Conservation (phyloP, 2,113 vertebrate species). For the Stercorarius parasiticus region DNA sequence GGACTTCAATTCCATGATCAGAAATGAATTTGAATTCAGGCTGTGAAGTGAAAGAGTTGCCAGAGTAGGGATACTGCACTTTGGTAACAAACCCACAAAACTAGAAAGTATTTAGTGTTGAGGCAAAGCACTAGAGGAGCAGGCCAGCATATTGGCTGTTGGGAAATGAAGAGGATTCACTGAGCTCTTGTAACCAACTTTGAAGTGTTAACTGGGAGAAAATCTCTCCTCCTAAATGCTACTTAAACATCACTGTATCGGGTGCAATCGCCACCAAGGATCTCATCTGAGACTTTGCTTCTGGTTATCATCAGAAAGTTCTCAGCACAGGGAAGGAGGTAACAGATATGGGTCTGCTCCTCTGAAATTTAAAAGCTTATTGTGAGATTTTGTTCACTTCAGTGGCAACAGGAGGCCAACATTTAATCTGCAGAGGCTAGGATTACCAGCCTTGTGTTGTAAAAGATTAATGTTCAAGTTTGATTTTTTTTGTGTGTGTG, state of each 20-base stretch:
- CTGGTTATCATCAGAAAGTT: neutral
- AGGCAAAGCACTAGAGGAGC: neutral
- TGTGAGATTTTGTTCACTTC: neutral
- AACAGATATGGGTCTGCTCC: neutral
- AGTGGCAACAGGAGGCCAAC: neutral
- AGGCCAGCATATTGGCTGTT: neutral
- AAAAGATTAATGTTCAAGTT: neutral
- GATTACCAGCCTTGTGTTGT: neutral
- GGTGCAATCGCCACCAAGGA: neutral
- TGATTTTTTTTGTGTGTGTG: neutral
- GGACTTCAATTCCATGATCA: neutral
- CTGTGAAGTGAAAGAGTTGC: neutral
- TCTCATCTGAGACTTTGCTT: neutral
- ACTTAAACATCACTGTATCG: neutral
- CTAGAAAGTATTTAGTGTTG: neutral
- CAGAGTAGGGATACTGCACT: neutral
- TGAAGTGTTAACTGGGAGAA: neutral
- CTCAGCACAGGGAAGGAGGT: neutral
- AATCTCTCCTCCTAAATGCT: neutral
- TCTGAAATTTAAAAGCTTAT: neutral
- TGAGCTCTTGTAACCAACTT: neutral
- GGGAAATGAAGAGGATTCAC: neutral
- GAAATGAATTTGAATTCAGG: neutral
- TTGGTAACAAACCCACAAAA: neutral
- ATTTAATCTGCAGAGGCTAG: neutral